phyloP scores from a whole-genome alignment of 2,888 invertebrate genomes.

The Tromatobia lineatoria region DNA sequence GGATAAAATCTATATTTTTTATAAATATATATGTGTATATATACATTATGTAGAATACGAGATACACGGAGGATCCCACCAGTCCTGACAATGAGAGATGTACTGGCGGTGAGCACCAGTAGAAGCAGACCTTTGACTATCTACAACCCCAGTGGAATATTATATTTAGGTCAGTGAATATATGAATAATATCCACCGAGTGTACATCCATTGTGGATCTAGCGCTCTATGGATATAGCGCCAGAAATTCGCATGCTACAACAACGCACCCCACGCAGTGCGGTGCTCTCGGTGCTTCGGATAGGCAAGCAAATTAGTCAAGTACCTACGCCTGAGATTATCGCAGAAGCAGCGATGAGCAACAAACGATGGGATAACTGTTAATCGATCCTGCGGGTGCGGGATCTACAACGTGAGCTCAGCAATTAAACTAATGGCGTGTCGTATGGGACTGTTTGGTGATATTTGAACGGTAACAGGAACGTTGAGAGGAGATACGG shows the following conservation, averaged over 20 bases:
- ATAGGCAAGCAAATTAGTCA: constrained; percentile 3
- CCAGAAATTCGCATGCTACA: constrained; percentile 50
- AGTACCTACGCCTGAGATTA: not conserved
- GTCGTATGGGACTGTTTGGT: not conserved
- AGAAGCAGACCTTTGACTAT: constrained; percentile 50
- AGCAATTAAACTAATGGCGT: not conserved
- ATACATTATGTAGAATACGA: constrained; percentile 33
- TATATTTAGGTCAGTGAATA: constrained; percentile 75
- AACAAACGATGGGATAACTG: not conserved
- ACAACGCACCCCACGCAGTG: not conserved
- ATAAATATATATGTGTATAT: constrained; percentile 6
- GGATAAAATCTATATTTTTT: constrained; percentile 2
- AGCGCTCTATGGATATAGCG: constrained; percentile 46
- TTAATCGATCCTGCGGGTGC: not conserved
- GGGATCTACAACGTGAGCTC: not conserved
- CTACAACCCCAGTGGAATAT: constrained; percentile 59
- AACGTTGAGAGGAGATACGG: no score
- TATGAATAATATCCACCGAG: constrained; percentile 70
- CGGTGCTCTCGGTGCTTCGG: not conserved
- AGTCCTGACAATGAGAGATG: constrained; percentile 67
- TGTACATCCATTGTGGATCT: constrained; percentile 64
- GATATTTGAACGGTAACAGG: no score
- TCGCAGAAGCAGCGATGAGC: not conserved
- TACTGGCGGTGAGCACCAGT: constrained; percentile 22
- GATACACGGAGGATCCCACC: constrained; percentile 39